Conservation (phyloP, 2,888 invertebrate genomes). For the Hoplodrina ambigua region DNA sequence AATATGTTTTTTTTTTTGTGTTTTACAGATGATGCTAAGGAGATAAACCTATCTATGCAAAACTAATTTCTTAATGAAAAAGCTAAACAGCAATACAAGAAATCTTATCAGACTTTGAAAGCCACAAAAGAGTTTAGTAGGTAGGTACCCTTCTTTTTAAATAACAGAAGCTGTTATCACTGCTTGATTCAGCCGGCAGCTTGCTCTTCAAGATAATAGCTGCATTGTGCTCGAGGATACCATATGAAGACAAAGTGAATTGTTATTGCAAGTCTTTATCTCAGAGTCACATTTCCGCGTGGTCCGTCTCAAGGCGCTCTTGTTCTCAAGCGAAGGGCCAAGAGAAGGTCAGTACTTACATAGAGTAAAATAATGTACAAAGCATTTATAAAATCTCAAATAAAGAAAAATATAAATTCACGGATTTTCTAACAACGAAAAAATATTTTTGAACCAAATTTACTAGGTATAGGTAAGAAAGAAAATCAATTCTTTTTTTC, state of each 20-base stretch:
- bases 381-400: slow-evolving; percentile 33
- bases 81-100: not conserved
- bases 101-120: not conserved
- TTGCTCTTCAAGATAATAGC: slow-evolving; percentile 12
- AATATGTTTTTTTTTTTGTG: not conserved
- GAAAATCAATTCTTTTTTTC: no score
- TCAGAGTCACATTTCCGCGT: slow-evolving; percentile 70
- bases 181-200: not conserved
- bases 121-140: not conserved
- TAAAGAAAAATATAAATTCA: slow-evolving; percentile 40
- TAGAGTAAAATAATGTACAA: slow-evolving; percentile 46
- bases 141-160: no score
- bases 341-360: slow-evolving; percentile 60
- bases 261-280: slow-evolving; percentile 62
- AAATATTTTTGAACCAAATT: not conserved
- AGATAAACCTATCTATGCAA: no score
- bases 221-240: slow-evolving; percentile 29
- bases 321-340: slow-evolving; percentile 69
- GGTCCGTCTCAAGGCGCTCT: slow-evolving; percentile 74
- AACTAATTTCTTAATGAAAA: not conserved
- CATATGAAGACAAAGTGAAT: slow-evolving; percentile 65
- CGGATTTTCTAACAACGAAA: slow-evolving; percentile 16
- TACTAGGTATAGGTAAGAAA: no score
- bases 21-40: no score
- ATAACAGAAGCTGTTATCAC: not conserved